Evolutionary conservation across 2,888 invertebrate species (phyloP).

Genomic region (Eucera pruinosa): DNA sequence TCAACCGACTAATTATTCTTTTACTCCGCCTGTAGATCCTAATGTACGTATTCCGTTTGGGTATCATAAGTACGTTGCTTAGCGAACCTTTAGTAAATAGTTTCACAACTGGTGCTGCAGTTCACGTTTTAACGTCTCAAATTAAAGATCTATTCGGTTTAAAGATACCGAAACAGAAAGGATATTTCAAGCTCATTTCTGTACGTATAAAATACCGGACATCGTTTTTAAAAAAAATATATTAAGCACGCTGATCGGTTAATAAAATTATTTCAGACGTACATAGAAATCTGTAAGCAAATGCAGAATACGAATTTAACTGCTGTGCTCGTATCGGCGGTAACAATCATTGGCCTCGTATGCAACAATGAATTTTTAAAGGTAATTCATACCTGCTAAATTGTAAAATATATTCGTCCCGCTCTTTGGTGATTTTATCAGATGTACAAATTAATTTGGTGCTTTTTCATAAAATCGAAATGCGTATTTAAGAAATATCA

Average conservation of each 20-base stretch:
- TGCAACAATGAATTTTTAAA: conserved; percentile 88
- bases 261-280: conserved; percentile 85
- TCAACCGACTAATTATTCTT: conserved; percentile 5
- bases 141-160: conserved; percentile 87
- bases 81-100: conserved; percentile 94
- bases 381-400: conserved; percentile 83
- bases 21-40: conserved; percentile 86
- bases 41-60: conserved; percentile 91
- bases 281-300: conserved; percentile 86
- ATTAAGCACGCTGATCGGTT: conserved; percentile 24
- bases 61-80: conserved; percentile 90
- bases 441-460: too few relatives aligned
- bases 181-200: conserved; percentile 87
- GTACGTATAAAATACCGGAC: conserved; percentile 82
- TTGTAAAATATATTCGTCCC: conserved; percentile 10
- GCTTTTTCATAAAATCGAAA: too few relatives aligned
- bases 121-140: conserved; percentile 94
- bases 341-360: conserved; percentile 87
- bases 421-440: too few relatives aligned
- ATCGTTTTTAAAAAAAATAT: not conserved
- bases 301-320: conserved; percentile 86
- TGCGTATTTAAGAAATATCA: too few relatives aligned
- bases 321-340: conserved; percentile 87
- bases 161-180: conserved; percentile 85
- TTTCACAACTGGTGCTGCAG: conserved; percentile 94